Conservation (phyloP, 1,140 invertebrate species). For the Pseudomyrmex dendroicus region DNA sequence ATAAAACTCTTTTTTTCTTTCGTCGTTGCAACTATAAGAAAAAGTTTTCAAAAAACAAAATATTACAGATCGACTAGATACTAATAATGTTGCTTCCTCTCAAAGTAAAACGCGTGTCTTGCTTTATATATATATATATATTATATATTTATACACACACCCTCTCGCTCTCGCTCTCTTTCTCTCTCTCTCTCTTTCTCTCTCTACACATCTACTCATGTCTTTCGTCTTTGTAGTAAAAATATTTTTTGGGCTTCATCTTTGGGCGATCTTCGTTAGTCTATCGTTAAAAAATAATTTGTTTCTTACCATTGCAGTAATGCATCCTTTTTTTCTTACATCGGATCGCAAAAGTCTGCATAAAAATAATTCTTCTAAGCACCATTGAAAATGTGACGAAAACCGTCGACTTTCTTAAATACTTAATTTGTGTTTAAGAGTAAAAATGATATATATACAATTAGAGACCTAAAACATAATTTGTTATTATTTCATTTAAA, state of each 20-base stretch:
- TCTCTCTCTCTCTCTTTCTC: too few species aligned
- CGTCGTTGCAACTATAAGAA: constrained; percentile 21
- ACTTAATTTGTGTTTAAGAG: background rate
- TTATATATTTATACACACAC: constrained; percentile 49
- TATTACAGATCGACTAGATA: constrained; percentile 78
- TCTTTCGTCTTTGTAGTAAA: constrained; percentile 74
- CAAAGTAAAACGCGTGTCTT: constrained; percentile 65
- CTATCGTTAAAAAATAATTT: constrained; percentile 70
- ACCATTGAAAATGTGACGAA: constrained; percentile 1
- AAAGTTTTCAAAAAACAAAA: constrained; percentile 52
- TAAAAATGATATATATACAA: background rate
- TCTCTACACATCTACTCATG: background rate
- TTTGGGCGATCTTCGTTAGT: constrained; percentile 78
- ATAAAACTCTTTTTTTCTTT: constrained; percentile 53
- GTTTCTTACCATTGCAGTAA: constrained; percentile 37
- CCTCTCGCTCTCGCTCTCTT: background rate
- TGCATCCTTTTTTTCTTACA: constrained; percentile 13
- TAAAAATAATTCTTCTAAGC: background rate
- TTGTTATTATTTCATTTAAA: background rate
- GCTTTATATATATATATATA: constrained; percentile 54
- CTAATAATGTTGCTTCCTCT: constrained; percentile 73
- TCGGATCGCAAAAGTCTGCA: constrained; percentile 12
- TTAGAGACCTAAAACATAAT: background rate
- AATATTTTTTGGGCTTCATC: constrained; percentile 82
- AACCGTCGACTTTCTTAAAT: background rate